Base-by-base conservation (phyloP, 1,140 invertebrate genomes). In the Oncopodura yosiiana region DNA sequence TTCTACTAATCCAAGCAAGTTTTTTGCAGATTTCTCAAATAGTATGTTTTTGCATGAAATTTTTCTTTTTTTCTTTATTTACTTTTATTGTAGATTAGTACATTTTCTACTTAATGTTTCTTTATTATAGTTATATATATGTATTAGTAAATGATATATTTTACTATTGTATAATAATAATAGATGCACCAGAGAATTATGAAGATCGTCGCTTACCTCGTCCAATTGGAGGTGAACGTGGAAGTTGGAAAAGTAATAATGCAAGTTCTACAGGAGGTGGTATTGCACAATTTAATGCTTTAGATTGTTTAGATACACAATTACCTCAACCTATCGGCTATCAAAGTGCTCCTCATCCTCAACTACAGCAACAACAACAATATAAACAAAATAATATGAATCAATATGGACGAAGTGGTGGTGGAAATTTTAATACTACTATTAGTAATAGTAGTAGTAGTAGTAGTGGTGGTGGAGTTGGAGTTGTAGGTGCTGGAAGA, bases 181-280 rank as follows among this genome's bases (percentile, higher is more conserved):
- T 14, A 11, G 14, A 32, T 30, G 3, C 18, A 1, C n/a, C 12
- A 19, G n/a, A 18, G 14, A n/a, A 51, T 44, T 45, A 21, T 51
- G 53, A 50, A 23, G 57, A 60, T 52, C 39, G 57, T n/a, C 45
- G 49, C 3, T 36, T 63, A 9, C 61, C 61, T 3, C 36, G 61
- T 11, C 58, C 61, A n/a, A 63, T 63, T 26, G 61, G 58, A 19
- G 54, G 44, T 24, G 57, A 56, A 46, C 27, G 58, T 3, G n/a
- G n/a, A n/a, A 37, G 54, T 14, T 63, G 54, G 55, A 63, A 63
- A 24, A 59, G 54, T 36, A 53, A 29, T 36, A 14, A 26, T 26
- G 26, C 29, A 18, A 42, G 18, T 39, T 27, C 26, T 18, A 45
- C 16, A 5, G 48, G 19, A 8, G 19, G 27, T 11, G 42, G 30